phyloP scores from a whole-genome alignment of 2,113 vertebrate species.

The Alexandromys fortis region DNA sequence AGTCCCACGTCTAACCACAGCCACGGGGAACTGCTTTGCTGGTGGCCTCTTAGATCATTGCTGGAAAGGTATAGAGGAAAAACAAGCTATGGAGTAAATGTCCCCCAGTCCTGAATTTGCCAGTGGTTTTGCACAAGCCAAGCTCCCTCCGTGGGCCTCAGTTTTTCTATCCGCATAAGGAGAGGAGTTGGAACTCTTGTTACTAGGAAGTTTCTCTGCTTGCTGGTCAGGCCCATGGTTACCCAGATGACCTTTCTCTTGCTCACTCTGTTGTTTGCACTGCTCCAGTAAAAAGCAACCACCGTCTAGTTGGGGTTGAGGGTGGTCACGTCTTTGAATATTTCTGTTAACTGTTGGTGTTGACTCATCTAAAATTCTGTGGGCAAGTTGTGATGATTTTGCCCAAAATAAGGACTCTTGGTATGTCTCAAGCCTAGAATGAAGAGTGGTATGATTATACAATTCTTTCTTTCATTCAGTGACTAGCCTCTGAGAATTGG shows the following conservation, averaged over 20 bases:
- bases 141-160: neutral
- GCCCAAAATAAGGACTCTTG: slow-evolving; percentile 36
- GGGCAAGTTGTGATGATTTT: slow-evolving; percentile 40
- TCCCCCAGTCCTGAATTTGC: neutral
- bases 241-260: neutral
- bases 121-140: neutral
- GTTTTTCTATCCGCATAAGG: slow-evolving; percentile 31
- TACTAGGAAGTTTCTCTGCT: slow-evolving; percentile 1
- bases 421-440: slow-evolving; percentile 9
- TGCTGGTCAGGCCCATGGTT: neutral
- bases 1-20: neutral
- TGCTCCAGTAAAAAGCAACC: neutral
- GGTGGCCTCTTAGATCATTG: neutral
- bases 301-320: neutral
- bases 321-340: neutral
- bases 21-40: neutral
- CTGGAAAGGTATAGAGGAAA: neutral
- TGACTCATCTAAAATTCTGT: slow-evolving; percentile 27
- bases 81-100: neutral
- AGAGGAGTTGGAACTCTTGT: neutral
- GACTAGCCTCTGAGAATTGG: slow-evolving; percentile 30
- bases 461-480: slow-evolving; percentile 30
- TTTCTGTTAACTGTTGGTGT: slow-evolving; percentile 17
- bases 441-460: slow-evolving; percentile 3
- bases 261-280: neutral